phyloP scores from a whole-genome alignment of 2,113 vertebrate genomes.

The Tupaia chinensis region DNA sequence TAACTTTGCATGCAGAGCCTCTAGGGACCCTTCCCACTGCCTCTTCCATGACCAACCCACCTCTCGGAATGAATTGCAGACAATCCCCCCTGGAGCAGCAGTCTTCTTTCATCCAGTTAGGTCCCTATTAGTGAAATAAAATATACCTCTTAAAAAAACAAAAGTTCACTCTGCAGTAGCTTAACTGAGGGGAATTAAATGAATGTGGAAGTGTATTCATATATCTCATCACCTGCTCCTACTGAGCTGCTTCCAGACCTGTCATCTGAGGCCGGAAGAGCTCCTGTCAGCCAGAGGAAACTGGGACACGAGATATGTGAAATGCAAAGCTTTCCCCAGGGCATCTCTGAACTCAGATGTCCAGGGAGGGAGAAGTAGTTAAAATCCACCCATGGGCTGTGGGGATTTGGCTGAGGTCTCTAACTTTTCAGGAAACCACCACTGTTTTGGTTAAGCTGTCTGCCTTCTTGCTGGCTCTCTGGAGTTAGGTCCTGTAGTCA shows the following conservation, averaged over 20 bases:
- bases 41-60: neutral
- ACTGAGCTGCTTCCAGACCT: constrained; percentile 67
- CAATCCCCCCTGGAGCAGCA: constrained; percentile 2
- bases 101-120: constrained; percentile 62
- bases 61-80: neutral
- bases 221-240: constrained; percentile 72
- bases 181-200: constrained; percentile 68
- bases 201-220: constrained; percentile 64
- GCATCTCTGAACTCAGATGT: constrained; percentile 52
- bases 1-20: neutral
- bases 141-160: constrained; percentile 74
- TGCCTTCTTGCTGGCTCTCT: neutral
- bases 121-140: constrained; percentile 67
- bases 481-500: neutral
- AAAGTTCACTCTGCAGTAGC: constrained; percentile 78
- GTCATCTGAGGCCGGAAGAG: constrained; percentile 64
- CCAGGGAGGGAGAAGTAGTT: constrained; percentile 22
- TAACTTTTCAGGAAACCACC: neutral
- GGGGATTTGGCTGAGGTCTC: neutral
- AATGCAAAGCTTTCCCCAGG: neutral
- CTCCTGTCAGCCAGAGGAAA: constrained; percentile 75
- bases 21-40: neutral
- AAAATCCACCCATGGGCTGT: accelerated
- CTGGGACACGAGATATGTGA: constrained; percentile 67
- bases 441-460: neutral